Evolutionary conservation across 2,888 invertebrate species (phyloP), one percentile per base, ranked within the genome.

Genomic region (Apoda limacodes): DNA sequence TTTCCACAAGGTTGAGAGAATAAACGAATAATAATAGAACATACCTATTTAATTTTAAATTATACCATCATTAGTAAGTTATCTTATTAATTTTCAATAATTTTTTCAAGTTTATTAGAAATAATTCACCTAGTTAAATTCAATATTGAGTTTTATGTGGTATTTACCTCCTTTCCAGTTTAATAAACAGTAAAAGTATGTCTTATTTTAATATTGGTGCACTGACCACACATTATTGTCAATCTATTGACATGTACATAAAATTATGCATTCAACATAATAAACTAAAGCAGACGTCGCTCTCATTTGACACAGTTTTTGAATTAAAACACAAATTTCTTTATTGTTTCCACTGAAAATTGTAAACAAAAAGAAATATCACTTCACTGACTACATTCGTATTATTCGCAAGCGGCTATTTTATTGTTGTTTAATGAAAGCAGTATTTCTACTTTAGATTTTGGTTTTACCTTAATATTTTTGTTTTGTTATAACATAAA

Each of bases 131-230:
- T 20, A 25, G 17, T 33, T 36, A 34, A 27, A 34, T 38, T 38
- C 54, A 35, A 32, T 37, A 46, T 43, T 45, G 45, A 43, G 47
- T 54, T 50, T 46, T 40, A 40, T 51, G 34, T 45, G 40, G 5
- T 35, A 68, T 76, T 71, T 71, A 78, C 76, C 68, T 60, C 59
- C 67, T 54, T 60, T 60, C 55, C 55, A 61, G 52, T 56, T 61
- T 56, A 62, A 48, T 68, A 64, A 52, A 63, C 64, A 53, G 58
- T 59, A 52, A 58, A 70, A 67, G 66, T 72, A 65, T 72, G 74
- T 71, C 74, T 72, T 71, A 69, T 76, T 66, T 63, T 72, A 50
- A 57, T 70, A 55, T 68, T 75, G 53, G 64, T 63, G 57, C 60
- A 58, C 68, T 65, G 68, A 66, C 60, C 63, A 67, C 75, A 75